Evolutionary conservation across 2,113 vertebrate genomes (phyloP).

Genomic region (Spizaetus ornatus): DNA sequence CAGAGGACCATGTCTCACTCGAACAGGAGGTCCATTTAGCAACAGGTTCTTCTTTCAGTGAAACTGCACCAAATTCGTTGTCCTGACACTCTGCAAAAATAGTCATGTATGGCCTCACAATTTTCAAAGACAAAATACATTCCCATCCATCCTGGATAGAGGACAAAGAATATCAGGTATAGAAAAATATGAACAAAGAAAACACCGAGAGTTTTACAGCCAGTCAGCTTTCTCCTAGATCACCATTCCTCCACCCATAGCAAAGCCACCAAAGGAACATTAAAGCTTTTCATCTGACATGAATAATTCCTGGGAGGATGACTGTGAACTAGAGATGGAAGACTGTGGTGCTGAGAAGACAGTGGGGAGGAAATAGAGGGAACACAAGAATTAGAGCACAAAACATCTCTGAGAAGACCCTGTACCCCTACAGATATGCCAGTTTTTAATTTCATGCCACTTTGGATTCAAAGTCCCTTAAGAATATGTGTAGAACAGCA

Average conservation of each 20-base stretch:
- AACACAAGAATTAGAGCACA: neutral
- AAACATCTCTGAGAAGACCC: neutral
- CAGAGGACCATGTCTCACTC: neutral
- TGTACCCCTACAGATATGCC: neutral
- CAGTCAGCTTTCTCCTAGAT: neutral
- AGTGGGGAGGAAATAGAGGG: neutral
- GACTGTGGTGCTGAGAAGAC: neutral
- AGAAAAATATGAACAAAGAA: neutral
- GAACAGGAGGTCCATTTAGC: neutral
- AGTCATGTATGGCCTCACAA: fast-evolving
- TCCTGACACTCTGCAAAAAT: neutral
- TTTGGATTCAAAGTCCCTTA: neutral
- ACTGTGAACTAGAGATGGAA: neutral
- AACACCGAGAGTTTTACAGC: neutral
- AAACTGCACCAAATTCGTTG: neutral
- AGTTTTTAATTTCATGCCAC: neutral
- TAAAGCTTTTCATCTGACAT: neutral
- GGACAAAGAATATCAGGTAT: neutral
- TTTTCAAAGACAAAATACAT: neutral
- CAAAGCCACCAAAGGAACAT: neutral
- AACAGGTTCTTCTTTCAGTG: neutral
- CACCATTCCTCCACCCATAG: neutral
- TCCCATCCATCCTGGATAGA: neutral
- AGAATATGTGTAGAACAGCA: neutral
- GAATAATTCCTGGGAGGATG: neutral